Evolutionary conservation across 2,888 invertebrate genomes (phyloP), one percentile per base, ranked within the genome.

Genomic region (Portevinia maculata): DNA sequence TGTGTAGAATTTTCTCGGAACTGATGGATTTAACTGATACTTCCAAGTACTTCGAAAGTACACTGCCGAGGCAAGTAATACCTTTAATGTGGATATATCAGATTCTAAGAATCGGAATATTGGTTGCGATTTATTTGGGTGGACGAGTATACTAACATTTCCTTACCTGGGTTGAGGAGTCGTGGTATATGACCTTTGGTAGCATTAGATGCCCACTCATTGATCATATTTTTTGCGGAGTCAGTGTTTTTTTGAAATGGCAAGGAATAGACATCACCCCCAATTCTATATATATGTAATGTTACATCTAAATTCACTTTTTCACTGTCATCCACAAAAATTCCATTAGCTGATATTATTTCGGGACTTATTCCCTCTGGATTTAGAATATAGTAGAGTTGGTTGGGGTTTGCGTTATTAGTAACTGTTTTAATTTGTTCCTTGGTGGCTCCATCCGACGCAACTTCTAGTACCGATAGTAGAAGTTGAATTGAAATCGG

Each of bases 171-270:
- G 28, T 92, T 91, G 11, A 94, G 88, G 69, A 94, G 88, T 13
- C 89, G 87, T 0, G 91, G 89, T 59, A 95, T 93, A 6, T 92
- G 88, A 8, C 93, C 93, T 15, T 91, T 90, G 0, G 95, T 95
- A 13, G 90, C 90, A 0, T 89, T 86, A 3, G 87, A 89, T 3
- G 93, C 93, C 94, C 94, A 95, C 3, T 88, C 86, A 86, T 95
- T 95, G 30, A 95, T 93, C 0, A 85, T 73, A 1, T 88, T 85
- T 0, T 92, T 91, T 0, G 93, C 90, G 6, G 78, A 84, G 0
- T 85, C 84, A 0, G 91, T 84, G 67, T 93, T 32, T 6, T 9
- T 37, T 37, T 37, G 32, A n/a, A 79, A 21, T 2, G 71, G 65
- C 3, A 59, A 17, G 4, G 13, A 21, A 7, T 52, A 37, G 13